phyloP scores from a whole-genome alignment of 2,113 vertebrate species.

The Rhinolophus ferrumequinum region DNA sequence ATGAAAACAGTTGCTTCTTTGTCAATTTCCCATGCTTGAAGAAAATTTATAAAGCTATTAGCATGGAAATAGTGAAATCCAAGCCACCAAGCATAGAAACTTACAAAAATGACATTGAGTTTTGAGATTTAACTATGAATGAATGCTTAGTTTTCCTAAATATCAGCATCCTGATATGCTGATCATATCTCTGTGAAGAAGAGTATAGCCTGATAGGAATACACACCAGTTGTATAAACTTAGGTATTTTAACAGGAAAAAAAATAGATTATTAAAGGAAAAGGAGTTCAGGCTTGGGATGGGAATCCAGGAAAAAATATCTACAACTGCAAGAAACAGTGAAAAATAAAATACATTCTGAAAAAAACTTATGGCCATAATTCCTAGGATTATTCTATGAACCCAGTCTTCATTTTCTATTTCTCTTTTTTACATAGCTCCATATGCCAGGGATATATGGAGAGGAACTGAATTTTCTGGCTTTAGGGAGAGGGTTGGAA shows the following conservation, averaged over 20 bases:
- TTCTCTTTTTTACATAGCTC: background rate
- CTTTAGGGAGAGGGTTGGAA: no score
- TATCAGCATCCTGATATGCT: background rate
- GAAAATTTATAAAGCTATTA: slow-evolving; percentile 22
- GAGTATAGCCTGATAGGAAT: background rate
- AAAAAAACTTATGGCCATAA: background rate
- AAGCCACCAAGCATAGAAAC: background rate
- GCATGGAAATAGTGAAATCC: background rate
- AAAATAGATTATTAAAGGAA: background rate
- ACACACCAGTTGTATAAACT: background rate
- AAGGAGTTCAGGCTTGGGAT: background rate
- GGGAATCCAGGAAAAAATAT: background rate
- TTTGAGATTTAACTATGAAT: slow-evolving; percentile 29
- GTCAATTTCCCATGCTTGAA: background rate
- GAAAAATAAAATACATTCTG: background rate
- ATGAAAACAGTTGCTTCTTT: slow-evolving; percentile 43
- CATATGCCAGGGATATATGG: no score
- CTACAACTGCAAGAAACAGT: background rate
- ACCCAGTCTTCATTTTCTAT: background rate
- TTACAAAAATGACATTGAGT: background rate
- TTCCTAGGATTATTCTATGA: background rate
- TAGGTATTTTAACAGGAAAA: background rate
- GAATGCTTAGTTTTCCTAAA: background rate
- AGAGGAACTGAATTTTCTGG: no score
- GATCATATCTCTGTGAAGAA: background rate